Base-by-base conservation (phyloP, 2,797 vertebrate genomes). In the Pseudocheirus occidentalis region DNA sequence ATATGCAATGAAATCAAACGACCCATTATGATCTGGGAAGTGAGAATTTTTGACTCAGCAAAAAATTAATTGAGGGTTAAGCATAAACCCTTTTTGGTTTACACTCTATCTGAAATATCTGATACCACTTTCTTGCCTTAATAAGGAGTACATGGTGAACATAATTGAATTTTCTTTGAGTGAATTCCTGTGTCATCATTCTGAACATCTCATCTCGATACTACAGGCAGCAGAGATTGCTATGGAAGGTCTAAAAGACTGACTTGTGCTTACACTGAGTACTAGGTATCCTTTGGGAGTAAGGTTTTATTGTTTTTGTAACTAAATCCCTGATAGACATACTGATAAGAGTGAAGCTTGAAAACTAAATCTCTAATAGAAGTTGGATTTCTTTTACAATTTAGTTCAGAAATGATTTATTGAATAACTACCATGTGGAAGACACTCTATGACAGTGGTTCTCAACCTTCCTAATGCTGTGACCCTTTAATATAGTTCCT, bases 81-180 rank as follows among this genome's bases (percentile, higher is more conserved):
- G 57, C 58, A 90, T 52, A 27, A 93, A 90, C 93, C 95, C 28
- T 50, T 92, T 93, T 55, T 94, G 52, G 34, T n/a, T 95, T 93
- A 95, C 93, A 96, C 90, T 92, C 96, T 53, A 34, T 28, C 73
- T 93, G 34, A 21, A 1, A 40, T 54, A 27, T 55, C 81, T 92
- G 96, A 94, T 66, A 58, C 73, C 40, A n/a, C 40, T 96, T 96
- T 96, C 92, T 92, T 94, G 57, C 46, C 57, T 91, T 90, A 90
- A 73, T 56, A 58, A 73, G 24, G 13, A 50, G 5, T 50, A 58
- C 52, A 87, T 0, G 3, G 29, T 28, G 29, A 73, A 55, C 58
- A 87, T 53, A 91, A 54, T 13, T 52, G 55, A 28, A 40, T 73
- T 91, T 87, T 92, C 55, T 93, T 93, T 53, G 18, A 27, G 59